Evolutionary conservation across 2,888 invertebrate species (phyloP), one percentile per base, ranked within the genome.

Genomic region (Octonoba sinensis): DNA sequence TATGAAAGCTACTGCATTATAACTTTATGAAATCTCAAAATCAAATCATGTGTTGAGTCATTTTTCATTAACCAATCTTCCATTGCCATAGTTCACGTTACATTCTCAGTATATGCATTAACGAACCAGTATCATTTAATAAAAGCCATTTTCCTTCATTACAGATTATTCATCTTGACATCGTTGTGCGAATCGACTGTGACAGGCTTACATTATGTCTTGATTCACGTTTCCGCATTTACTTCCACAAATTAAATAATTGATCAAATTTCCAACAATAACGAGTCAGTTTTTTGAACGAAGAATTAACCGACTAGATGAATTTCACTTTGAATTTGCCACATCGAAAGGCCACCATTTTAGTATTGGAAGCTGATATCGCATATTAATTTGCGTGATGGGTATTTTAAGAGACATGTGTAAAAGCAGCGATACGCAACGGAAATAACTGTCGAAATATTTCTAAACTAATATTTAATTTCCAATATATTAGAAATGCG

Each of bases 111-210:
- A 46, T 46, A 20, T 46, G 47, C 16, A 36, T 24, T 36, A 20
- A 20, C 22, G 56, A 56, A 44, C 20, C 57, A 18, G 27, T 71
- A 71, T 71, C 71, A 71, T 71, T 71, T 60, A 71, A 71, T 71
- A 71, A 71, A 47, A 47, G 47, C 16, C 51, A 56, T 57, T 69
- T 69, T 69, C 59, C 60, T 60, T 60, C 60, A 49, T 49, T 60
- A 3, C 49, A 49, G 47, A 71, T 60, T 71, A 60, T 71, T 70
- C 69, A 36, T 47, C 24, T 57, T 70, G 16, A 20, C 47, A 47
- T 47, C 59, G 59, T 71, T 71, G 57, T 49, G n/a, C 27, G 22
- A 71, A 71, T 71, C 70, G 59, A 49, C 59, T 20, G n/a, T 60
- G 59, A 47, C 46, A 36, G 16, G 47, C 20, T 64, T 46, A 18